Evolutionary conservation across 1,140 invertebrate genomes (phyloP).

Genomic region (Panonychus citri): DNA sequence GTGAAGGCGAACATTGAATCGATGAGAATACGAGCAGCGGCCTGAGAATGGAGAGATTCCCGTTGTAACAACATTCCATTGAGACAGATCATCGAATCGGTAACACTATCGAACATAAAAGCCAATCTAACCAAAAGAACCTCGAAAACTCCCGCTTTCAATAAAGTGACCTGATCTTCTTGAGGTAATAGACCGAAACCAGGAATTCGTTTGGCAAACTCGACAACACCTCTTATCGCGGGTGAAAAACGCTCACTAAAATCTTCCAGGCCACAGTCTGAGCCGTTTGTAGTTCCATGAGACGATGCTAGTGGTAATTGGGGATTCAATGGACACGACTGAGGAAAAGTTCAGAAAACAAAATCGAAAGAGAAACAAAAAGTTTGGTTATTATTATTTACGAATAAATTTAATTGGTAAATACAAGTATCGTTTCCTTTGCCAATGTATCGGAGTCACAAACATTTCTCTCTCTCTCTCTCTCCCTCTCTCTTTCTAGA

Average conservation of each 20-base stretch:
- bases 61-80: conserved; percentile 72
- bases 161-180: conserved; percentile 84
- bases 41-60: conserved; percentile 57
- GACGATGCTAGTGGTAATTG: no score
- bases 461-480: no score
- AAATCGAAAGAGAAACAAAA: no score
- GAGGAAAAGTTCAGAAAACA: no score
- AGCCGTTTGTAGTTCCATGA: conserved; percentile 25
- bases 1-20: conserved; percentile 94
- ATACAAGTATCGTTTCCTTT: no score
- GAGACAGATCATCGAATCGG: conserved; percentile 70
- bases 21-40: conserved; percentile 75
- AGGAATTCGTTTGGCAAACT: conserved; percentile 89
- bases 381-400: no score
- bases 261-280: conserved; percentile 38
- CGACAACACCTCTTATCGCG: conserved; percentile 83
- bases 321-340: conserved; percentile 65
- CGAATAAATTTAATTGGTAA: no score
- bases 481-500: no score
- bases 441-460: no score
- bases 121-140: conserved; percentile 72
- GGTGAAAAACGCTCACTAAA: conserved; percentile 82
- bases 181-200: conserved; percentile 80
- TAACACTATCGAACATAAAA: conserved; percentile 60
- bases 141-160: conserved; percentile 77